Percentiles rank a stretch among this genome's conserved stretches.
These are phyloP conservation scores for Charina bottae DNA, from an alignment of 2,113 vertebrate species.

Conservation along the genomic window DNA sequence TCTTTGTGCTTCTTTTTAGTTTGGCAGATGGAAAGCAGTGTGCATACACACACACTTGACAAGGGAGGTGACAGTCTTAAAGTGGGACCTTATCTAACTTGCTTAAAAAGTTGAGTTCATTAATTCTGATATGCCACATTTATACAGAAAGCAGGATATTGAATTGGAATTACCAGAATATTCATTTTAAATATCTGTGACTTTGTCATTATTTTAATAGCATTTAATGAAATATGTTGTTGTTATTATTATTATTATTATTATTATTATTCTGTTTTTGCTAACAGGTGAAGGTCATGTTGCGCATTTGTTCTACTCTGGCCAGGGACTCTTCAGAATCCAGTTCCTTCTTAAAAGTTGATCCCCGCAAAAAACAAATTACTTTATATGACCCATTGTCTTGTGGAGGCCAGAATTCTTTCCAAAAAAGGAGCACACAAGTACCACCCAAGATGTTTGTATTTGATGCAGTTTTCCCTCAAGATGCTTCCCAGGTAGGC, in stretches of 20 bases:
- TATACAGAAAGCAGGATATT: constrained; percentile 3
- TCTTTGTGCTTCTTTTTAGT: constrained; percentile 63
- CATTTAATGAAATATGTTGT: constrained; percentile 3
- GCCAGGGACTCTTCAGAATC: constrained; percentile 86
- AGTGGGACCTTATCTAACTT: background rate
- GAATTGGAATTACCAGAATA: background rate
- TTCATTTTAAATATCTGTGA: background rate
- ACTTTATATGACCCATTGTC: constrained; percentile 89
- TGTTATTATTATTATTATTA: background rate
- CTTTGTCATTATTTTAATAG: background rate
- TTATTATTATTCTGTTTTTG: constrained; percentile 13
- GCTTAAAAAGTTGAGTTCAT: background rate
- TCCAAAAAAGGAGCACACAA: constrained; percentile 88
- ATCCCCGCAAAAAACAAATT: constrained; percentile 95
- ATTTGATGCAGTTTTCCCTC: constrained; percentile 94
- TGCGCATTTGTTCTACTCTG: constrained; percentile 87
- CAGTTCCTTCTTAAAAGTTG: constrained; percentile 96
- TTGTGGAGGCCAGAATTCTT: constrained; percentile 79
- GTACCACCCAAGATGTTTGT: constrained; percentile 97
- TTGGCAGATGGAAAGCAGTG: constrained; percentile 54
- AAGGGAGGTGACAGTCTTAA: background rate
- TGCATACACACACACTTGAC: background rate
- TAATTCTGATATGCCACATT: background rate
- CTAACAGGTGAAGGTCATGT: constrained; percentile 95
- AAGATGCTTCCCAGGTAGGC: constrained; percentile 94